A percentile compares a stretch with the other conserved stretches of the same genome.
Conservation (phyloP, 2,888 invertebrate genomes). For the Acronicta alni region DNA sequence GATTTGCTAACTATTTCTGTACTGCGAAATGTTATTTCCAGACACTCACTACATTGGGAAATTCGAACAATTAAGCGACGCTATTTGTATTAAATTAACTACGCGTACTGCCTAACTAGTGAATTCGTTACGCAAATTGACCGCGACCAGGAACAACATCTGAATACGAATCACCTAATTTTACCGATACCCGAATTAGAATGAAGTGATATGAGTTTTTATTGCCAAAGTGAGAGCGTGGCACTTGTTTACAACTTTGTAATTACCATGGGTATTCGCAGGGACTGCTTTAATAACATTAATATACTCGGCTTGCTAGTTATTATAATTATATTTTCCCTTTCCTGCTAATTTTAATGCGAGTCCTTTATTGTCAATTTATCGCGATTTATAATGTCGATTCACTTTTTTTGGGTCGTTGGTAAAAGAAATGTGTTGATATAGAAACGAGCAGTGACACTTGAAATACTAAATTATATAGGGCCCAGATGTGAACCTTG, state of each 20-base stretch:
- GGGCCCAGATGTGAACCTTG: neutral
- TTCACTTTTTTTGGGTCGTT: too few species aligned
- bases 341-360: too few species aligned
- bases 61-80: slow-evolving; percentile 58
- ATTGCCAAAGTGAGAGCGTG: slow-evolving; percentile 21
- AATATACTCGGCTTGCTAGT: neutral
- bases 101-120: slow-evolving; percentile 64
- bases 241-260: slow-evolving; percentile 19
- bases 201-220: slow-evolving; percentile 47
- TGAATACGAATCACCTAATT: slow-evolving; percentile 73
- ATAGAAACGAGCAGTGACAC: too few species aligned
- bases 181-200: slow-evolving; percentile 35
- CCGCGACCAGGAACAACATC: slow-evolving; percentile 68
- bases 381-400: too few species aligned
- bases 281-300: neutral
- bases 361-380: too few species aligned
- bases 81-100: slow-evolving; percentile 73
- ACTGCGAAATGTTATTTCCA: neutral
- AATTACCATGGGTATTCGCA: neutral
- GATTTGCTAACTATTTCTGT: too few species aligned
- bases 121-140: slow-evolving; percentile 74
- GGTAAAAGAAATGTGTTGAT: too few species aligned
- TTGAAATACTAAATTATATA: too few species aligned
- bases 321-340: too few species aligned
- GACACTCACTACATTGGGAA: slow-evolving; percentile 8